Base-by-base conservation (phyloP, 2,113 vertebrate genomes). In the Octodon degus region DNA sequence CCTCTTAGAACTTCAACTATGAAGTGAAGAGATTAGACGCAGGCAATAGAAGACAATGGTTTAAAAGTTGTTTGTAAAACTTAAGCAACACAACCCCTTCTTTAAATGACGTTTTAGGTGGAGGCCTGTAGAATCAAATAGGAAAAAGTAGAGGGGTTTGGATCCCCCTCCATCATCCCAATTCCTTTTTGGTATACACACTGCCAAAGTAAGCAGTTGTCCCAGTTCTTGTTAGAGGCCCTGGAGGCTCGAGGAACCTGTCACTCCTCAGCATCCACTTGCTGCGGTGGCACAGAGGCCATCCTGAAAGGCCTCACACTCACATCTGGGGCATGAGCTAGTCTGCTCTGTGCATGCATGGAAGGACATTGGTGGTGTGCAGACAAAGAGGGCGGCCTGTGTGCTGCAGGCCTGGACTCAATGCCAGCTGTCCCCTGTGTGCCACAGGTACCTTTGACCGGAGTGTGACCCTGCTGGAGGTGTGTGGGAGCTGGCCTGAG, bases 401-500 rank as follows among this genome's bases (percentile, higher is more conserved):
- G 32, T 47, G 60, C 53, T 34, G 67, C 30, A 86, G 17, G 89
- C 72, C 8, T 84, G 65, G 79, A 55, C 87, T 97, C 77, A 96
- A 40, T 20, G 13, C 91, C 85, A 40, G 40, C 0, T 97, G 92
- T 98, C 89, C 97, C 8, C 1, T 96, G 0, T 98, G 76, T 97
- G 62, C 93, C 95, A 60, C 98, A 99, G 99, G 99, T 97, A 97
- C 99, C 50, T 99, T 99, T 93, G 99, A 99, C 97, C 99, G 99
- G 85, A 99, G 99, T 1, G 99, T 99, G 97, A 99, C 99, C 74
- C 98, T 99, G 97, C 98, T 99, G 97, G 99, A 99, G 98, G 99
- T 99, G 76, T 99, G 99, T 0, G 99, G 99, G 90, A 99, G 99
- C 98, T 99, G 99, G 99, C 99, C 99, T 0, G 99, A 99, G 98